Evolutionary conservation across 2,113 vertebrate species (phyloP).

Genomic region (Boleophthalmus pectinirostris): DNA sequence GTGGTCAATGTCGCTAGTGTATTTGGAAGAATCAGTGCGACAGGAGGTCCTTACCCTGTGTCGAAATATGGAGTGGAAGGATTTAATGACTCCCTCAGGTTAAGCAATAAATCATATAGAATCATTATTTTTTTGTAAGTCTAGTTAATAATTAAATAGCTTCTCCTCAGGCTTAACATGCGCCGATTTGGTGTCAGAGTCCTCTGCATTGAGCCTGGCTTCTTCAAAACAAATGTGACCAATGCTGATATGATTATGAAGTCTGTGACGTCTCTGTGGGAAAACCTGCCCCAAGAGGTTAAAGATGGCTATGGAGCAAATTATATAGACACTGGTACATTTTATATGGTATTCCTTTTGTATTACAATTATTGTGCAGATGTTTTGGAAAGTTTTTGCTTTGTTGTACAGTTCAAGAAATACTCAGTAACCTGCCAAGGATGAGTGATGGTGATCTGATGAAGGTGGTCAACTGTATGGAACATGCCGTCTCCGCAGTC

Average conservation of each 20-base stretch:
- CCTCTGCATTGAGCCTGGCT: slow-evolving; percentile 78
- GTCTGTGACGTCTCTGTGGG: slow-evolving; percentile 66
- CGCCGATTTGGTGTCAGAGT: slow-evolving; percentile 82
- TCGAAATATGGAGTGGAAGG: slow-evolving; percentile 82
- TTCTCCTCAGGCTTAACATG: slow-evolving; percentile 74
- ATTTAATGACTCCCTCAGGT: slow-evolving; percentile 83
- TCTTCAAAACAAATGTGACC: slow-evolving; percentile 77
- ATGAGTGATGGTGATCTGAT: slow-evolving; percentile 76
- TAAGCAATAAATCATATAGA: slow-evolving; percentile 12
- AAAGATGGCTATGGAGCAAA: slow-evolving; percentile 72
- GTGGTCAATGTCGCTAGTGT: slow-evolving; percentile 81
- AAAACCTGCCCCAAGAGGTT: slow-evolving; percentile 71
- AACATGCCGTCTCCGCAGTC: slow-evolving; percentile 81
- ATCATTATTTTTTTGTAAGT: neutral
- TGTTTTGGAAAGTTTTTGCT: neutral
- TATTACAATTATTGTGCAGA: neutral
- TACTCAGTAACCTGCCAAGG: slow-evolving; percentile 63
- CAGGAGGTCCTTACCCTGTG: slow-evolving; percentile 76
- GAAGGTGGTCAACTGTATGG: slow-evolving; percentile 83
- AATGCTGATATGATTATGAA: slow-evolving; percentile 55
- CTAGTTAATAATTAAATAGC: neutral
- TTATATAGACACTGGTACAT: slow-evolving; percentile 62
- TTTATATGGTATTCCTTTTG: too few relatives aligned
- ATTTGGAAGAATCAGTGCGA: slow-evolving; percentile 72
- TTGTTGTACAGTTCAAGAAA: slow-evolving; percentile 53